Evolutionary conservation across 2,113 vertebrate genomes (phyloP), one percentile per base, ranked within the genome.

Genomic region (Pelecanus crispus): DNA sequence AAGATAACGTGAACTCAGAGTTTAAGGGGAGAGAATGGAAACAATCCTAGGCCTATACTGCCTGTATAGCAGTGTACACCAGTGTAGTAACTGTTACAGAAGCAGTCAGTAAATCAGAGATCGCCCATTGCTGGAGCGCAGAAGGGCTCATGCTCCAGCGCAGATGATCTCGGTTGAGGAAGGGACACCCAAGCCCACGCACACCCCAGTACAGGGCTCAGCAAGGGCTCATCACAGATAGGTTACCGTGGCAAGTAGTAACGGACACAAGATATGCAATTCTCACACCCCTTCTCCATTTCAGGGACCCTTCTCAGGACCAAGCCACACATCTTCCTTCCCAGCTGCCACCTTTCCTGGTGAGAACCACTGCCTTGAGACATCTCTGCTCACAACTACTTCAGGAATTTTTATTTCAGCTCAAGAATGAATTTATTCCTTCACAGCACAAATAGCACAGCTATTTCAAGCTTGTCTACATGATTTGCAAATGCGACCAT

Each of bases 201-300:
- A 20, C 1, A 7, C 6, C 10, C 59, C 36, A 18, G 10, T 14
- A 10, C 6, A 34, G 7, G 25, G 19, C 20, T 42, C 40, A 1
- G 10, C 18, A 34, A 67, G 18, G 71, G 20, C 50, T 58, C 8
- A 2, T 17, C n/a, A 14, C 47, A 45, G 2, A 6, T 7, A 10
- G 3, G 3, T n/a, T 17, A 7, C 24, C 40, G 7, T 12, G 34
- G 17, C 28, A 59, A 73, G 40, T 24, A 74, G 61, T 18, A 18
- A 26, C 3, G 2, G n/a, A 42, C 31, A 8, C 24, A 15, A 29
- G 32, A 34, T 7, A 11, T 0, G 6, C 32, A 63, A 7, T 31
- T 52, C 38, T 58, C 56, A n/a, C 8, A 16, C 18, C 7, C 9
- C 11, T 26, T 58, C 38, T 32, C 36, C 44, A 47, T 58, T 38